Evolutionary conservation across 2,797 vertebrate genomes (phyloP), one percentile per base, ranked within the genome.

Genomic region (Sphaeramia orbicularis): DNA sequence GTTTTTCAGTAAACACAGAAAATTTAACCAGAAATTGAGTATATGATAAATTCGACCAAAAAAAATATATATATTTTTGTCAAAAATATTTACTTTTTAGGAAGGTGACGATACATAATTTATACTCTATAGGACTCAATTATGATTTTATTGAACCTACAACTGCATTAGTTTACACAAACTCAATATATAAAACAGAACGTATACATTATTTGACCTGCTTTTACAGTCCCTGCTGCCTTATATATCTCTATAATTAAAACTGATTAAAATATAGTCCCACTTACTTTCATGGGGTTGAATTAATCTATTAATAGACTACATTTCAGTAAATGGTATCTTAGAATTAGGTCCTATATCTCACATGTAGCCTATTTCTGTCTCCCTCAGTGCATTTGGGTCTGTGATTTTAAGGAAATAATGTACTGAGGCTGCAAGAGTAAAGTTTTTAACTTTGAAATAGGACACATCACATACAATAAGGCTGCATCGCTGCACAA

Each of bases 401-500:
- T 19, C 15, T 45, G 6, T 1, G 1, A 1, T 4, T 21, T 42
- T 18, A 1, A 8, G 12, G 2, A 0, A 2, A 13, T 5, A 15
- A 38, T 5, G 5, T 41, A 10, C 14, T 4, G 6, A 6, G 6
- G 11, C 16, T 13, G 19, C 7, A 27, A 15, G 32, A 47, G 37
- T 30, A 13, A 60, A 62, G 56, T 60, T 50, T 12, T 1, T 19
- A 49, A 71, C 51, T 76, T 63, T 51, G 49, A 74, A 77, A 71
- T 2, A 13, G 65, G 78, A 70, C 78, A 52, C 78, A 70, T 59
- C 38, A 55, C 37, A 66, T 2, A 50, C 13, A 58, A 77, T 70
- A 53, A 19, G 19, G 51, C 57, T 71, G 81, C 79, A 51, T 81
- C 36, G 71, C 64, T 76, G 86, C 79, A 85, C 71, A 81, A 58